Base-by-base conservation (phyloP, 2,113 vertebrate genomes). In the Dromas ardeola region DNA sequence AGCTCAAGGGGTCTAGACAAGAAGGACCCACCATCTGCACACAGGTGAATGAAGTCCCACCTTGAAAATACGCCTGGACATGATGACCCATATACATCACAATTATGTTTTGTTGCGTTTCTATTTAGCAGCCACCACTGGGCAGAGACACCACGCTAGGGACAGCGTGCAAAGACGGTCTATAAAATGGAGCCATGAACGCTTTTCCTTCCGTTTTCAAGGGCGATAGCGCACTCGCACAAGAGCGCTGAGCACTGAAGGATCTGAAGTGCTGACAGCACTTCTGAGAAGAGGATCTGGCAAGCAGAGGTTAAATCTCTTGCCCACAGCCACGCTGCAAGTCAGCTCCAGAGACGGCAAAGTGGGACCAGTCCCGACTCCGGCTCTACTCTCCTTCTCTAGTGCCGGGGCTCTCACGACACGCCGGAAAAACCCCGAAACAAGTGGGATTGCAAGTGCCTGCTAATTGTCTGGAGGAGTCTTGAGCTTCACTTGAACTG, bases 151-250 rank as follows among this genome's bases (percentile, higher is more conserved):
- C n/a, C n/a, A 20, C 2, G 2, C 47, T 12, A 47, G 15, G 23
- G 19, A 38, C 18, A 4, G 6, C 0, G 0, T 8, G 14, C 40
- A 49, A 63, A 47, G 19, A 55, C 0, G 2, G 65, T 19, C n/a
- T 27, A 15, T 8, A 14, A 26, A 49, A 49, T 6, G 6, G 78
- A 74, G 36, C 26, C 5, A 1, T 10, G 52, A 36, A 52, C 2
- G 32, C 14, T 59, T 27, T 15, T 69, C 25, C 47, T 50, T 62
- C 11, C 11, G 62, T 40, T 87, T 77, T 69, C n/a, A 49, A 73
- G 56, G 42, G 43, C 15, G 56, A 9, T 27, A 62, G 49, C 0
- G 1, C 26, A 5, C 52, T 71, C 23, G 13, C 23, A 61, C 9
- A n/a, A 86, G 36, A 67, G 32, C 32, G 4, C 36, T 8, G 29